Conservation (phyloP, 2,888 invertebrate genomes). For the Thera britannica region DNA sequence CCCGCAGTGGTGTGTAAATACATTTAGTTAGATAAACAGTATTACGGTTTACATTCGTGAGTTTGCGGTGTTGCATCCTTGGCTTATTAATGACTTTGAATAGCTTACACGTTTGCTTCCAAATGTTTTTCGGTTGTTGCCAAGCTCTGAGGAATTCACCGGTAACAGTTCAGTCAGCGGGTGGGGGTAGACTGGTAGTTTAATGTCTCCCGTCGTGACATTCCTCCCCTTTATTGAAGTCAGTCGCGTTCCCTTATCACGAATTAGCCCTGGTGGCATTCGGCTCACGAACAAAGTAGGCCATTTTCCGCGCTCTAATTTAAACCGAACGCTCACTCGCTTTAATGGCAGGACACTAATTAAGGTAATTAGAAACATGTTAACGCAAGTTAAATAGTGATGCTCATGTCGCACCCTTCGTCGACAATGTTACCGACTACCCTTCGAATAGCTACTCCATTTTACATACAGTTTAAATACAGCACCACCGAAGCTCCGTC, state of each 20-base stretch:
- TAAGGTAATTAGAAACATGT: slow-evolving; percentile 77
- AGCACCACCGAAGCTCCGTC: slow-evolving; percentile 30
- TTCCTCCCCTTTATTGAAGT: slow-evolving; percentile 73
- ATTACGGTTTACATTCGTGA: slow-evolving; percentile 28
- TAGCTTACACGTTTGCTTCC: slow-evolving; percentile 22
- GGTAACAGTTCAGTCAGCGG: slow-evolving; percentile 61
- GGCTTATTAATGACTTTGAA: slow-evolving; percentile 23
- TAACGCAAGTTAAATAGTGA: slow-evolving; percentile 60
- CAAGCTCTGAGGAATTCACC: slow-evolving; percentile 51
- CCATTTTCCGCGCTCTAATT: slow-evolving; percentile 74
- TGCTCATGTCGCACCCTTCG: slow-evolving; percentile 43
- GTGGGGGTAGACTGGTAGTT: slow-evolving; percentile 46
- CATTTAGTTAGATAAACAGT: slow-evolving; percentile 39
- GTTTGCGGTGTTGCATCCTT: slow-evolving; percentile 31
- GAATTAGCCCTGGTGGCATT: slow-evolving; percentile 76
- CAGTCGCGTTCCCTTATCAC: slow-evolving; percentile 74
- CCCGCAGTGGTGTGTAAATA: slow-evolving; percentile 47
- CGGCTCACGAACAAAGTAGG: slow-evolving; percentile 75
- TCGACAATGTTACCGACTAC: slow-evolving; percentile 13
- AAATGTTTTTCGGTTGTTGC: slow-evolving; percentile 38
- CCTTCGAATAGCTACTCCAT: slow-evolving; percentile 12
- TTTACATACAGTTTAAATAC: slow-evolving; percentile 16
- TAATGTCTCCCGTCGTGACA: slow-evolving; percentile 64
- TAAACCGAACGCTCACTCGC: slow-evolving; percentile 69
- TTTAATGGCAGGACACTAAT: slow-evolving; percentile 75